Conservation (phyloP, 2,113 vertebrate species). For the Ciconia stormi region DNA sequence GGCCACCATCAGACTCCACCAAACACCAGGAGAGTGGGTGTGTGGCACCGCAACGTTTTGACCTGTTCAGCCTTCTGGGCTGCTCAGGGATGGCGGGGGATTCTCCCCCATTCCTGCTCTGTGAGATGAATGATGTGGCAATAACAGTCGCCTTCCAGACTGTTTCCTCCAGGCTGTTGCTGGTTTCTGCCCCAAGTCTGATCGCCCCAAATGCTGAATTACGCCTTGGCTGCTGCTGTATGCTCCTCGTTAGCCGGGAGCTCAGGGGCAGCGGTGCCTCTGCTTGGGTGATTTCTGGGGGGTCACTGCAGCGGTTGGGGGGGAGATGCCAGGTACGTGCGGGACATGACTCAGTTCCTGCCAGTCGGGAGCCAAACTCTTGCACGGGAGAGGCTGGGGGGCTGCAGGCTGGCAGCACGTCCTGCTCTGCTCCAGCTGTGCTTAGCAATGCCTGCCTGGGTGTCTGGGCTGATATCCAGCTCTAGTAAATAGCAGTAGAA, state of each 20-base stretch:
- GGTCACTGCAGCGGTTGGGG: not conserved
- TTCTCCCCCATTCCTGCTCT: not conserved
- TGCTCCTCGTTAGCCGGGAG: rapidly evolving
- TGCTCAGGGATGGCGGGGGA: not conserved
- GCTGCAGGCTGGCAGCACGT: not conserved
- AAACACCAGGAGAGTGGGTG: not conserved
- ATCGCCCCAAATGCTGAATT: not conserved
- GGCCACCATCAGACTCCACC: not conserved
- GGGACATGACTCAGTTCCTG: constrained; percentile 20
- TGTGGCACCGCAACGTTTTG: not conserved
- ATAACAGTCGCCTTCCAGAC: not conserved
- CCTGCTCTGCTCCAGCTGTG: not conserved
- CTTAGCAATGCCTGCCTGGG: not conserved
- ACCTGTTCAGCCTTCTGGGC: not conserved
- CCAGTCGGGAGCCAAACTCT: not conserved
- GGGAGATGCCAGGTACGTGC: not conserved
- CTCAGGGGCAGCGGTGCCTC: not conserved
- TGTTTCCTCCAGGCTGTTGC: not conserved
- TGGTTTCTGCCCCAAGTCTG: not conserved
- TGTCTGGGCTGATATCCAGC: not conserved
- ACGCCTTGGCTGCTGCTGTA: not conserved
- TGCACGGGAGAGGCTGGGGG: not conserved
- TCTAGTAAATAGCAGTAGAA: not conserved
- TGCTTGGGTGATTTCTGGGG: not conserved
- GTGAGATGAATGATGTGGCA: not conserved